Evolutionary conservation across 2,113 vertebrate species (phyloP).

Genomic region (Aix galericulata): DNA sequence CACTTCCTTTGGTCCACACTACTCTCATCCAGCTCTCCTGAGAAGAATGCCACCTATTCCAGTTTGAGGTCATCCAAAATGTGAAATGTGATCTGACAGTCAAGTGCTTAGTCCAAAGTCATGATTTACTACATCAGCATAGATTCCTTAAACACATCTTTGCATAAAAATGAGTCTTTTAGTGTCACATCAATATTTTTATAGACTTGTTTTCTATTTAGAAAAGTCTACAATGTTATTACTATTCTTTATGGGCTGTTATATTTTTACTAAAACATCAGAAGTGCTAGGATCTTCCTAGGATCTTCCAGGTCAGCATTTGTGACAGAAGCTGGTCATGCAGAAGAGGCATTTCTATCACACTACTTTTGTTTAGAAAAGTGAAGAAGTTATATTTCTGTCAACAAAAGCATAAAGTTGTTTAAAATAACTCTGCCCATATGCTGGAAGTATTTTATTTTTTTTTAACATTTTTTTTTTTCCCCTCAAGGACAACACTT

Average conservation of each 20-base stretch:
- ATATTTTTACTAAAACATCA: neutral
- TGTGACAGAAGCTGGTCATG: neutral
- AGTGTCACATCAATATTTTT: neutral
- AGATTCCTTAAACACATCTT: neutral
- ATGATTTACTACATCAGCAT: neutral
- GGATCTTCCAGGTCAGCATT: neutral
- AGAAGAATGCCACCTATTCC: neutral
- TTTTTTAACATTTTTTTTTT: neutral
- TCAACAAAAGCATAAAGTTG: neutral
- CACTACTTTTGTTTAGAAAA: neutral
- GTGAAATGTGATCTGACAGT: neutral
- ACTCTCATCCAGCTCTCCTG: neutral
- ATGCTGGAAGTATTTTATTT: neutral
- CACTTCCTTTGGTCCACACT: neutral
- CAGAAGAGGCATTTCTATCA: neutral
- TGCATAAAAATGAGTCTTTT: neutral
- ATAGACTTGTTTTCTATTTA: neutral
- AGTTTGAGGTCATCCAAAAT: neutral
- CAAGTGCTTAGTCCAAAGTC: neutral
- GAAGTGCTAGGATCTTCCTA: neutral
- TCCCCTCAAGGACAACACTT: neutral
- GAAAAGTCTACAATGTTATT: neutral
- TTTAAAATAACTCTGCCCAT: neutral
- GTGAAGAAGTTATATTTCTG: neutral
- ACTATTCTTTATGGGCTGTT: rapidly evolving